Evolutionary conservation across 2,888 invertebrate species (phyloP).

Genomic region (Andrena bicolor): DNA sequence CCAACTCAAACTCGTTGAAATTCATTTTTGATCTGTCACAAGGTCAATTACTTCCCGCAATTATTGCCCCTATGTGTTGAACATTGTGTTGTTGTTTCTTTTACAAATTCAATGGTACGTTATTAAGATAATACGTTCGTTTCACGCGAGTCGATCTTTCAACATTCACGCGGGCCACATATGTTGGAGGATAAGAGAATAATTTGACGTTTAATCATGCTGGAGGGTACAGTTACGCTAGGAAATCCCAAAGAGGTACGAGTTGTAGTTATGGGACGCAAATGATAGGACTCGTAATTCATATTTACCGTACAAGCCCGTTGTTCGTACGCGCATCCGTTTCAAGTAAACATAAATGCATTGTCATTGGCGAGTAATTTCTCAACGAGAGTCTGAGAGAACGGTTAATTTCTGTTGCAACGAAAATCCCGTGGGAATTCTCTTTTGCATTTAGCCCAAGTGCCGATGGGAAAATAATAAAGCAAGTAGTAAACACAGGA

Average conservation of each 20-base stretch:
- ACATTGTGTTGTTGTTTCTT: background rate
- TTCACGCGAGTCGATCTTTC: background rate
- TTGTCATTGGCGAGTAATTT: constrained; percentile 34
- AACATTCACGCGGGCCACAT: background rate
- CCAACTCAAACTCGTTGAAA: background rate
- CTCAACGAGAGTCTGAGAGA: constrained; percentile 11
- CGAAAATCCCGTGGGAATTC: constrained; percentile 12
- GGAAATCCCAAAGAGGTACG: constrained; percentile 40
- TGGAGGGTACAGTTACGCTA: constrained; percentile 26
- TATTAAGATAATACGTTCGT: background rate
- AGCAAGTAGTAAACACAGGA: too few species aligned
- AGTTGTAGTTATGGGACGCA: constrained; percentile 32
- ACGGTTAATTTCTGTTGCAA: constrained; percentile 16
- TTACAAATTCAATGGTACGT: background rate
- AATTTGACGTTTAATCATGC: constrained; percentile 22
- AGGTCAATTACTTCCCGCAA: background rate
- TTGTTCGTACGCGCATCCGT: constrained; percentile 34
- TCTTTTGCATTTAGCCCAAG: too few species aligned
- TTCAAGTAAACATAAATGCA: constrained; percentile 14
- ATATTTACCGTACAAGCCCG: constrained; percentile 33
- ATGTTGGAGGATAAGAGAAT: background rate
- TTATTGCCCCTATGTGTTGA: background rate
- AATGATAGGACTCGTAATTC: constrained; percentile 40
- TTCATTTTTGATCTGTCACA: background rate
- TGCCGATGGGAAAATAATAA: too few species aligned